These are phyloP conservation scores for Nibea albiflora DNA, from an alignment of 2,113 vertebrate genomes.

Conservation along the genomic window DNA sequence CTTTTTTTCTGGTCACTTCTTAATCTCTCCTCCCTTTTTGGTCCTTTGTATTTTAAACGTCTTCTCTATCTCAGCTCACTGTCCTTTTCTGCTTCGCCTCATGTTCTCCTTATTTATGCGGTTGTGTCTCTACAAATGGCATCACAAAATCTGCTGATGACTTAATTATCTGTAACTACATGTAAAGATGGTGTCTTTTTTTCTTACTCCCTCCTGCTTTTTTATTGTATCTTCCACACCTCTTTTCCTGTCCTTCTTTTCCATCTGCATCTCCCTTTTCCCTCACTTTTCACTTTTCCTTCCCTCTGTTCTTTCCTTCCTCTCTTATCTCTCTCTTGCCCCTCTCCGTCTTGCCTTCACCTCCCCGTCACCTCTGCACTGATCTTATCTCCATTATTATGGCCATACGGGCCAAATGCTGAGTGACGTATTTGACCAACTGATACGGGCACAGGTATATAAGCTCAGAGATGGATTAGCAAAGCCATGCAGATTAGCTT, in stretches of 20 bases:
- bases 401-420: constrained; percentile 20
- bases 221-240: background rate
- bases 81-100: background rate
- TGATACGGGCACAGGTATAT: constrained; percentile 30
- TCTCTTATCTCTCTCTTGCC: constrained; percentile 10
- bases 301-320: background rate
- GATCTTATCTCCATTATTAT: constrained; percentile 60
- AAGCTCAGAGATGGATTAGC: constrained; percentile 13
- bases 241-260: constrained; percentile 8
- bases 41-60: background rate
- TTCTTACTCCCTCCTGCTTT: background rate
- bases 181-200: background rate
- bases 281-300: background rate
- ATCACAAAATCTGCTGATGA: background rate
- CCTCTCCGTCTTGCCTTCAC: constrained; percentile 18
- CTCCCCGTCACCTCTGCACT: constrained; percentile 19
- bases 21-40: background rate
- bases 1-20: background rate
- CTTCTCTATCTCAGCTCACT: background rate
- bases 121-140: background rate
- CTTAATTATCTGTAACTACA: background rate
- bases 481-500: constrained; percentile 11
- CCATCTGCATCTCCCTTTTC: constrained; percentile 5
- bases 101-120: background rate
- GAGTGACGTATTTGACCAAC: constrained; percentile 48